Evolutionary conservation across 1,140 invertebrate genomes (phyloP).

Genomic region (Hylyphantes graminicola): DNA sequence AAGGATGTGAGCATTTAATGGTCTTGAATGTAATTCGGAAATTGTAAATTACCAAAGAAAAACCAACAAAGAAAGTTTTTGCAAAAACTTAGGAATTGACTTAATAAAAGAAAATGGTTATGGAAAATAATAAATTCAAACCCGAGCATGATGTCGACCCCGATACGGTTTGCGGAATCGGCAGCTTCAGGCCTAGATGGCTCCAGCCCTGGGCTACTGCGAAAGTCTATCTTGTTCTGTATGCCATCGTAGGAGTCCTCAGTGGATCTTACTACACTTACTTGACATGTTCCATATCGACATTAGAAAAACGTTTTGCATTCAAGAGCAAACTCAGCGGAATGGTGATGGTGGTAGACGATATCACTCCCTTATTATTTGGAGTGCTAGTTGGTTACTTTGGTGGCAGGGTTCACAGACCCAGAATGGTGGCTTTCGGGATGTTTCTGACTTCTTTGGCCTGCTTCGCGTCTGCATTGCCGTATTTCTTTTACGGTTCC

Average conservation of each 20-base stretch:
- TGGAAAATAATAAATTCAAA: slow-evolving; percentile 10
- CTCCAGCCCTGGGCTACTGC: slow-evolving; percentile 79
- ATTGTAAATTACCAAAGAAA: not conserved
- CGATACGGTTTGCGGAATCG: slow-evolving; percentile 71
- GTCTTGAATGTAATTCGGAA: too few species aligned
- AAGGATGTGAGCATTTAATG: too few species aligned
- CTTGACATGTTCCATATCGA: slow-evolving; percentile 81
- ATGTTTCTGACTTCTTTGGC: slow-evolving; percentile 77
- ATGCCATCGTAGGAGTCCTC: slow-evolving; percentile 78
- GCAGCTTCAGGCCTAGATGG: slow-evolving; percentile 74
- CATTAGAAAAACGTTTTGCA: slow-evolving; percentile 83
- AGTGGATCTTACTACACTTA: slow-evolving; percentile 80
- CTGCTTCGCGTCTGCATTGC: slow-evolving; percentile 75
- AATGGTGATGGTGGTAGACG: slow-evolving; percentile 66
- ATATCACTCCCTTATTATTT: slow-evolving; percentile 54
- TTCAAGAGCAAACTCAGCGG: slow-evolving; percentile 81
- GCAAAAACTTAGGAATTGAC: not conserved
- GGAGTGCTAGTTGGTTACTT: slow-evolving; percentile 74
- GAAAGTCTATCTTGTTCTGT: slow-evolving; percentile 78
- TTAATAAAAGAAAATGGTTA: slow-evolving; percentile 6
- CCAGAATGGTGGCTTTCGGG: slow-evolving; percentile 78
- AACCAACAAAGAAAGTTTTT: not conserved
- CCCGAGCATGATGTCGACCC: slow-evolving; percentile 2
- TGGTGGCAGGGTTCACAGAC: slow-evolving; percentile 75
- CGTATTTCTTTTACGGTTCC: slow-evolving; percentile 77